These are phyloP conservation scores for Prionailurus viverrinus DNA, from an alignment of 2,113 vertebrate genomes.

Conservation along the genomic window DNA sequence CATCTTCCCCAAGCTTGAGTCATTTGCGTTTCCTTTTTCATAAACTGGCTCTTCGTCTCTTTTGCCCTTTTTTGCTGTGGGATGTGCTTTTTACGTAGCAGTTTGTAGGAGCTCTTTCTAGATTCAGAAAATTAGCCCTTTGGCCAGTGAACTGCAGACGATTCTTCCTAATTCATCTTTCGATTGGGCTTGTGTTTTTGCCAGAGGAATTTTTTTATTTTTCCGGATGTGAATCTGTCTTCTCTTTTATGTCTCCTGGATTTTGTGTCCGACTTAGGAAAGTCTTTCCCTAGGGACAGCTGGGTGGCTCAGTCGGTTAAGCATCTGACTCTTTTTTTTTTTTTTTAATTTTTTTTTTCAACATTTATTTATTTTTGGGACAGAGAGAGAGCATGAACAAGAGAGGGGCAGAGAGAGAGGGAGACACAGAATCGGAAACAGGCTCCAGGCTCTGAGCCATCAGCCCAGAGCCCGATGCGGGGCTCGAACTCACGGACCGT, in stretches of 20 bases:
- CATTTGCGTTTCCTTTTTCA: neutral
- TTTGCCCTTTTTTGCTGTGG: slow-evolving; percentile 36
- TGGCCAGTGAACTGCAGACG: neutral
- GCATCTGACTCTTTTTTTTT: no score
- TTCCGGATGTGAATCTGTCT: neutral
- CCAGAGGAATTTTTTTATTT: neutral
- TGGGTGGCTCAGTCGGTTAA: no score
- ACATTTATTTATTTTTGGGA: no score
- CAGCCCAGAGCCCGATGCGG: no score
- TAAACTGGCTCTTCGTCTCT: neutral
- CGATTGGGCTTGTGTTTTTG: neutral
- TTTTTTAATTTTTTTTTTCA: no score
- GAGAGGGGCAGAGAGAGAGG: no score
- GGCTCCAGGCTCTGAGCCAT: no score
- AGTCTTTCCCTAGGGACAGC: neutral
- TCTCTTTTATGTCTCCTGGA: neutral
- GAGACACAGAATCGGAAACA: no score
- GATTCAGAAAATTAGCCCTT: neutral
- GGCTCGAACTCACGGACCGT: no score
- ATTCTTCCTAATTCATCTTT: neutral
- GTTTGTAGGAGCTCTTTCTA: neutral
- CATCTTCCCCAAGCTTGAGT: neutral
- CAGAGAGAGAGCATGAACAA: no score
- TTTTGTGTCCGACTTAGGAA: slow-evolving; percentile 30
- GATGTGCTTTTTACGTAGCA: slow-evolving; percentile 17